These are phyloP conservation scores for Chlamydotis undulata DNA, from an alignment of 2,113 vertebrate genomes.

Conservation along the genomic window DNA sequence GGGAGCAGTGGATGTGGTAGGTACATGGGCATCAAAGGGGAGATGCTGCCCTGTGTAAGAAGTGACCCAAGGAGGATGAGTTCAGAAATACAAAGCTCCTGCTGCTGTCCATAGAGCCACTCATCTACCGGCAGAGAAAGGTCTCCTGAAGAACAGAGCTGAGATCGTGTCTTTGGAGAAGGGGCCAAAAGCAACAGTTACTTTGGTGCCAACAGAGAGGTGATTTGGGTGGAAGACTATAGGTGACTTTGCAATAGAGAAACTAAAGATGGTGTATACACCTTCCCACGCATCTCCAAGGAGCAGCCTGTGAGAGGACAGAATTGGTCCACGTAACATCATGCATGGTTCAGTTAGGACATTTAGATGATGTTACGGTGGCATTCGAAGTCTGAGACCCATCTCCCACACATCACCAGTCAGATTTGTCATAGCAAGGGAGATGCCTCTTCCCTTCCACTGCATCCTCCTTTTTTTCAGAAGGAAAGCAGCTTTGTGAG, in stretches of 20 bases:
- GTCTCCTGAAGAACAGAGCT: background rate
- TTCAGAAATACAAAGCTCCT: background rate
- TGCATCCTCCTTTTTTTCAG: background rate
- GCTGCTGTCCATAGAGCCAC: background rate
- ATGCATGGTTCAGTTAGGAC: background rate
- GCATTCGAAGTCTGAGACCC: background rate
- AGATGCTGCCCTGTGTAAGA: background rate
- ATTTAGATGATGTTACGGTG: accelerated
- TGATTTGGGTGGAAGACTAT: background rate
- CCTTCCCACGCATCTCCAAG: background rate
- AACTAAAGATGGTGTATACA: background rate
- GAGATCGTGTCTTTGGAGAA: background rate
- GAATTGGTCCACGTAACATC: accelerated
- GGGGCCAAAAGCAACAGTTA: background rate
- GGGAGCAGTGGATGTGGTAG: background rate
- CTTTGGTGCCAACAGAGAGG: background rate
- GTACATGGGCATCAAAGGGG: accelerated
- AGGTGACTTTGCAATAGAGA: background rate
- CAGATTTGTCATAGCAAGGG: accelerated
- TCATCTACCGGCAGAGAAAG: background rate
- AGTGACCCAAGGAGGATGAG: background rate
- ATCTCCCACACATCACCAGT: background rate
- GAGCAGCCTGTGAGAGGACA: background rate
- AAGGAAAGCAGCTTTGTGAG: background rate
- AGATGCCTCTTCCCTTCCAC: background rate